Conservation (phyloP, 2,113 vertebrate species). For the Burhinus oedicnemus region DNA sequence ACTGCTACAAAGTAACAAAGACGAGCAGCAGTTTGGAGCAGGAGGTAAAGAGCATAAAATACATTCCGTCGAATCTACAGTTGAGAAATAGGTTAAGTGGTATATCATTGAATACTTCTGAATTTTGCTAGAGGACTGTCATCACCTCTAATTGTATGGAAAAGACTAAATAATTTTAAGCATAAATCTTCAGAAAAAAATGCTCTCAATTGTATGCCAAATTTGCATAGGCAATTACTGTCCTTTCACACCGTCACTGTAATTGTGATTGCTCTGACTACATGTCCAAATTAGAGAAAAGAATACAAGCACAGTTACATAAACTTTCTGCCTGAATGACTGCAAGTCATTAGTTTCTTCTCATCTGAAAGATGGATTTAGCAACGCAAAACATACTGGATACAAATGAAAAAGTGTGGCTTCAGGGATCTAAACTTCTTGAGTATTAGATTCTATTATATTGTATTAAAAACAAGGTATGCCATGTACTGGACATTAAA, state of each 20-base stretch:
- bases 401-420: neutral
- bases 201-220: neutral
- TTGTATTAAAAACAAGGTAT: neutral
- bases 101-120: neutral
- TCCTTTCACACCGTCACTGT: neutral
- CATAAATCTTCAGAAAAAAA: neutral
- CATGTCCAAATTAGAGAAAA: neutral
- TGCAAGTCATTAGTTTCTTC: neutral
- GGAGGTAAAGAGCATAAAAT: neutral
- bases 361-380: neutral
- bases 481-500: neutral
- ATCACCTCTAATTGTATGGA: neutral
- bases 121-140: neutral
- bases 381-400: neutral
- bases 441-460: neutral
- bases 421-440: neutral
- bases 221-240: constrained; percentile 1
- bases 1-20: neutral
- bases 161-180: neutral
- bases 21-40: neutral
- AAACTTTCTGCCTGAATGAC: neutral
- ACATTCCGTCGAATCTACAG: neutral
- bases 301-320: neutral
- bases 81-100: neutral
- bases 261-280: neutral